Conservation (phyloP, 2,113 vertebrate species). For the Melanerpes aurifrons region DNA sequence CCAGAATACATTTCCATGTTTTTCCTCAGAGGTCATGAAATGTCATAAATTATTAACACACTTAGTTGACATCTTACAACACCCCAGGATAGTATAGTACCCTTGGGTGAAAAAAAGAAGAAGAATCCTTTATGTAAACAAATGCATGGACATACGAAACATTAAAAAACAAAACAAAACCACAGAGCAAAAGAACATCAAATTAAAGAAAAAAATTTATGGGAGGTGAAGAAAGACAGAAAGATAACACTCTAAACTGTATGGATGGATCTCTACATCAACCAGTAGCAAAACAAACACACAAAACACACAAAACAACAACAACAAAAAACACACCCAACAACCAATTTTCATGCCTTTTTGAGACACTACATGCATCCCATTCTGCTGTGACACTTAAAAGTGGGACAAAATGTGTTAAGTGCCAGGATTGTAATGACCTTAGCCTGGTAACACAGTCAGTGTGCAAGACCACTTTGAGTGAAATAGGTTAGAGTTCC, state of each 20-base stretch:
- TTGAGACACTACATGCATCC: not conserved
- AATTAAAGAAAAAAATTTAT: not conserved
- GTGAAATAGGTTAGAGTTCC: not conserved
- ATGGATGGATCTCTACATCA: not conserved
- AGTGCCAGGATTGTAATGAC: not conserved
- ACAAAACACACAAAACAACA: not conserved
- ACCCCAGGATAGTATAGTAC: not conserved
- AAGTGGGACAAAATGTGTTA: not conserved
- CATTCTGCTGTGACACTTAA: not conserved
- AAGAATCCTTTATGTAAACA: not conserved
- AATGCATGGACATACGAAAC: not conserved
- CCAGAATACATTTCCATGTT: not conserved
- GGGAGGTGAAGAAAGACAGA: not conserved
- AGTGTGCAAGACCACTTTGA: not conserved
- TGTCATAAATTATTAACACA: constrained; percentile 52
- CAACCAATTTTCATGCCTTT: not conserved
- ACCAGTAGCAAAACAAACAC: not conserved
- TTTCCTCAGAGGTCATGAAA: constrained; percentile 40
- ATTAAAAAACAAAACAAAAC: not conserved
- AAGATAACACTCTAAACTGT: not conserved
- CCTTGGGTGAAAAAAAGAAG: constrained; percentile 9
- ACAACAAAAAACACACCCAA: not conserved
- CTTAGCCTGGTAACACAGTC: not conserved
- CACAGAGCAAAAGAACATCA: no score
- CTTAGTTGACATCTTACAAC: constrained; percentile 24